phyloP scores from a whole-genome alignment of 2,888 invertebrate genomes.

The Cotesia congregata region DNA sequence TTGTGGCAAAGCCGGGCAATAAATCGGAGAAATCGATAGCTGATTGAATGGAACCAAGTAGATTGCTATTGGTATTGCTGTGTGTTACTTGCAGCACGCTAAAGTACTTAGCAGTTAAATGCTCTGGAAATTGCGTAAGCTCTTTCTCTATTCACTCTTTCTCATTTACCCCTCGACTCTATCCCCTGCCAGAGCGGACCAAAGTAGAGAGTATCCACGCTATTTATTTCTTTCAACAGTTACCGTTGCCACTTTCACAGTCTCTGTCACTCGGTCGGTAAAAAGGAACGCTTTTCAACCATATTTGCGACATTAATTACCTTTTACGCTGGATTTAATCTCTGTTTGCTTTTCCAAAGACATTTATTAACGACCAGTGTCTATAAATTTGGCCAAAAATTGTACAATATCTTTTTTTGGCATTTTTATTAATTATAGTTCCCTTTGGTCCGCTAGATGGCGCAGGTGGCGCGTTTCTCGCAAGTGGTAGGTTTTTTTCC shows the following conservation, averaged over 20 bases:
- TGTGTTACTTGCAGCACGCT: conserved; percentile 49
- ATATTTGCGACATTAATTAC: too few relatives aligned
- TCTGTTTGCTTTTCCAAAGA: too few relatives aligned
- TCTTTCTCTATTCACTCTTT: conserved; percentile 18
- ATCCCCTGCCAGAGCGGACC: background rate
- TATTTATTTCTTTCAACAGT: conserved; percentile 14
- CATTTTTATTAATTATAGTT: too few relatives aligned
- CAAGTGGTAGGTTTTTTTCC: too few relatives aligned
- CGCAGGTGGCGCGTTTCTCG: too few relatives aligned
- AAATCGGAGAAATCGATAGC: conserved; percentile 64
- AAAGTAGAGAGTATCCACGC: background rate
- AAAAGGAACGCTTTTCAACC: background rate
- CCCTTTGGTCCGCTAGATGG: too few relatives aligned
- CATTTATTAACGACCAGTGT: too few relatives aligned
- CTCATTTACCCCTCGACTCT: conserved; percentile 16
- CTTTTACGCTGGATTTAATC: too few relatives aligned
- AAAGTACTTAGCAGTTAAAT: conserved; percentile 57
- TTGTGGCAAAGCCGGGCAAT: conserved; percentile 52
- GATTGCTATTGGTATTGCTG: conserved; percentile 54
- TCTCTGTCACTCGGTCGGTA: conserved; percentile 19
- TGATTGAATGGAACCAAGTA: conserved; percentile 64
- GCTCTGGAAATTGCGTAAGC: conserved; percentile 53
- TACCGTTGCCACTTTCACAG: background rate
- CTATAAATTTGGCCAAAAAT: too few relatives aligned
- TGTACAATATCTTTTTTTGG: too few relatives aligned